Evolutionary conservation across 2,888 invertebrate genomes (phyloP), one percentile per base, ranked within the genome.

Genomic region (Leptinotarsa juncta): DNA sequence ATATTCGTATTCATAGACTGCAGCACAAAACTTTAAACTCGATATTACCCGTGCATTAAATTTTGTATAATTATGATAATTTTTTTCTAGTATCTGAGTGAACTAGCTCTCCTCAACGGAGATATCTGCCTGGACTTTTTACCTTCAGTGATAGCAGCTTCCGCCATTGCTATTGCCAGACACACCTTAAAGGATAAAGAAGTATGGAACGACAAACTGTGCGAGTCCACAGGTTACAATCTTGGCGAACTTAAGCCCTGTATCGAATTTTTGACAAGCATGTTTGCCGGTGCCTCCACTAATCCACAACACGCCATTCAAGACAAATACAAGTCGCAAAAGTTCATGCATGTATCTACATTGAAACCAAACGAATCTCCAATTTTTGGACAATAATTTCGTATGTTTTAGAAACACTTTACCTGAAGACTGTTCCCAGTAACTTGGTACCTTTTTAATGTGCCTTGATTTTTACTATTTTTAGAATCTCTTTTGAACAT

Each of bases 261-360:
- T 79, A 89, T 96, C 72, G 88, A 90, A 48, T 90, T 93, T 83
- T 89, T 97, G 74, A 91, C 92, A 73, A 90, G 91, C 82, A 91
- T 95, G 16, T 96, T 95, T 86, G 86, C 42, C 1, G 20, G 55
- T 4, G 79, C 79, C 23, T 74, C 76, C 15, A 77, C 74, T 18
- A 71, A 74, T 81, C 91, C 92, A 55, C 96, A 97, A 85, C 95
- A 95, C 86, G 96, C 97, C 67, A 94, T 97, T 79, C 92, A 93
- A 80, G 97, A 97, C 85, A 98, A 97, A 89, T 98, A 96, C 89
- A 95, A 93, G 87, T 90, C 89, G 81, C 91, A 90, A 86, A 94
- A 94, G 92, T 94, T 83, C 77, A 80, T 86, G 74, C 85, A 86
- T 70, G 87, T 88, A 0, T 84, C 87, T 0, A 79, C 80, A 49